These are phyloP conservation scores for Melangyna quadrimaculata DNA, from an alignment of 2,888 invertebrate species.

Conservation along the genomic window DNA sequence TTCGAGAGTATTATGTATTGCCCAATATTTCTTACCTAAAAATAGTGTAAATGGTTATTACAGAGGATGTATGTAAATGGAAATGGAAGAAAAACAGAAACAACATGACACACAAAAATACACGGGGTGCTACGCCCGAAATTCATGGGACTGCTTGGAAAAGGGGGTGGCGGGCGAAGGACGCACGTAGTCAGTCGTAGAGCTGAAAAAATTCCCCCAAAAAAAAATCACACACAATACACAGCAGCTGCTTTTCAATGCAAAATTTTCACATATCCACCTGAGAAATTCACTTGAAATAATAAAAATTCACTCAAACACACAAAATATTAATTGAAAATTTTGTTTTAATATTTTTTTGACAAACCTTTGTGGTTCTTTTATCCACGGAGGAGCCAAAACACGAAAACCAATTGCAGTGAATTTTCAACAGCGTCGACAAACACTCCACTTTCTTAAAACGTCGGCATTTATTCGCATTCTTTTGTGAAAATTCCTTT, in stretches of 20 bases:
- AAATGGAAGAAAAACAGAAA: constrained; percentile 15
- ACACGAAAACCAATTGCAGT: constrained; percentile 80
- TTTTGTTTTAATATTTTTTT: background rate
- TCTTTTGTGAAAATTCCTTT: constrained; percentile 46
- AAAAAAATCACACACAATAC: constrained; percentile 27
- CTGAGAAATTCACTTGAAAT: constrained; percentile 10
- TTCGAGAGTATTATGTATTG: constrained; percentile 16
- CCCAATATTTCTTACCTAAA: constrained; percentile 45
- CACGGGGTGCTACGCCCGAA: constrained; percentile 56
- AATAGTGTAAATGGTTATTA: constrained; percentile 39
- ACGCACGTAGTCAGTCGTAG: constrained; percentile 19
- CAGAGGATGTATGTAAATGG: constrained; percentile 5
- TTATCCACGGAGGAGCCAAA: constrained; percentile 80
- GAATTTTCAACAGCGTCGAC: constrained; percentile 77
- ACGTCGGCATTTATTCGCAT: constrained; percentile 70
- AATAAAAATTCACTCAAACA: background rate
- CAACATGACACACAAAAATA: constrained; percentile 55
- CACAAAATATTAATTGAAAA: background rate
- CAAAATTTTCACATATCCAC: constrained; percentile 37
- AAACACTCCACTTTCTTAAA: constrained; percentile 68
- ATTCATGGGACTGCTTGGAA: constrained; percentile 6
- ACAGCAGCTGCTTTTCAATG: constrained; percentile 50
- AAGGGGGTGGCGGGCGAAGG: constrained; percentile 17
- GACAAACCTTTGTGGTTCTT: constrained; percentile 80
- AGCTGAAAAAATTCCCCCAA: constrained; percentile 11